These are phyloP conservation scores for Zingel zingel DNA, from an alignment of 2,113 vertebrate species.

Conservation along the genomic window DNA sequence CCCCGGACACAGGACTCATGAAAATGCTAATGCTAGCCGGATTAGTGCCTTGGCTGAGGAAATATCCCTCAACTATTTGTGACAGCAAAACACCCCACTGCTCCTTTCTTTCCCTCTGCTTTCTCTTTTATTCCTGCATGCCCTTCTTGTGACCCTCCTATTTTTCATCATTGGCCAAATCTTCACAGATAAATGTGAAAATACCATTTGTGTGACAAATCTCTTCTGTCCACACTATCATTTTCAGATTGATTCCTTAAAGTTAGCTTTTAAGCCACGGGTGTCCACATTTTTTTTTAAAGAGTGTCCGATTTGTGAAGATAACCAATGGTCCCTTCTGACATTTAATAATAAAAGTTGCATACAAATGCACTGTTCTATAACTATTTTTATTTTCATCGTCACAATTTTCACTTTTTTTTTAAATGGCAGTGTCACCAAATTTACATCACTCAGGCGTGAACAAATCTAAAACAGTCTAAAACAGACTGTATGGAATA, in stretches of 20 bases:
- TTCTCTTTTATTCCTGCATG: conserved; percentile 36
- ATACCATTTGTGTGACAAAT: background rate
- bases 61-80: conserved; percentile 70
- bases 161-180: background rate
- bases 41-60: conserved; percentile 75
- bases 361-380: no score
- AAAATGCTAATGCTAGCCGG: conserved; percentile 85
- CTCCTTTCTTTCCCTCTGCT: conserved; percentile 52
- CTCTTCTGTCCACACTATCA: background rate
- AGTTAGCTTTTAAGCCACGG: background rate
- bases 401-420: no score
- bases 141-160: conserved; percentile 27
- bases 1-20: conserved; percentile 80
- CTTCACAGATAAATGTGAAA: background rate
- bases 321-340: no score
- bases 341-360: no score
- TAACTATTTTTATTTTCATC: no score
- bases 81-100: conserved; percentile 69
- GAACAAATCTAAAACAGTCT: no score
- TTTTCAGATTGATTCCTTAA: background rate
- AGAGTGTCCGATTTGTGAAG: no score
- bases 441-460: no score
- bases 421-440: no score
- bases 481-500: no score
- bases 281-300: no score